Base-by-base conservation (phyloP, 2,888 invertebrate genomes). In the Chouioia cunea region DNA sequence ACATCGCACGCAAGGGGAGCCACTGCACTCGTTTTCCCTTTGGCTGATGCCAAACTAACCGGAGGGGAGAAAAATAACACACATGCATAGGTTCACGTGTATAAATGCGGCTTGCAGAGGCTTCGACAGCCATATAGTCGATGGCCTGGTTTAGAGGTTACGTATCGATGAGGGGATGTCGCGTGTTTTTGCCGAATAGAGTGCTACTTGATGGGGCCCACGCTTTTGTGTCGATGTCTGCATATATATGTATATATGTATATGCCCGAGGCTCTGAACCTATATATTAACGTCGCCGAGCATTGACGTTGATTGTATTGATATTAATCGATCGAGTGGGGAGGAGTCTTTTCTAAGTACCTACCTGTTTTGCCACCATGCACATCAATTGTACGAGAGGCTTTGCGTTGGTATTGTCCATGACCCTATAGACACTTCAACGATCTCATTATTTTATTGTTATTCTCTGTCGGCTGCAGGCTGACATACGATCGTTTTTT, bases 241-340 rank as follows among this genome's bases (percentile, higher is more conserved):
- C 6, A 27, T 27, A 27, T 27, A 6, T 18, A 50, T 44, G 47
- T 3, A 27, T 27, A 27, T 27, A 27, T 27, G 14, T 18, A 50
- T 52, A 50, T 48, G 22, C 10, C 53, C 66, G 6, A 46, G 20
- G 6, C 8, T 2, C 15, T 22, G 23, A 52, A 18, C 57, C 43
- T 22, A 16, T n/a, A 43, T 43, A 73, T 72, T 66, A 66, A 50
- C 70, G 52, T 62, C 60, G 59, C 69, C 52, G 59, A 50, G 73
- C 77, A 80, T 76, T 78, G 79, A 79, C 81, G 77, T 81, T 82
- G 81, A 82, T 81, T 84, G 79, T 80, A 82, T 83, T 81, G 82
- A 84, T 84, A 84, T 83, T 83, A 83, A 84, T 83, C 83, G 83
- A 83, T 83, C 76, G 73, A 76, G 75, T 75, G 74, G 75, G 76